phyloP scores from a whole-genome alignment of 2,797 vertebrate genomes.

The Chrysocyon brachyurus region DNA sequence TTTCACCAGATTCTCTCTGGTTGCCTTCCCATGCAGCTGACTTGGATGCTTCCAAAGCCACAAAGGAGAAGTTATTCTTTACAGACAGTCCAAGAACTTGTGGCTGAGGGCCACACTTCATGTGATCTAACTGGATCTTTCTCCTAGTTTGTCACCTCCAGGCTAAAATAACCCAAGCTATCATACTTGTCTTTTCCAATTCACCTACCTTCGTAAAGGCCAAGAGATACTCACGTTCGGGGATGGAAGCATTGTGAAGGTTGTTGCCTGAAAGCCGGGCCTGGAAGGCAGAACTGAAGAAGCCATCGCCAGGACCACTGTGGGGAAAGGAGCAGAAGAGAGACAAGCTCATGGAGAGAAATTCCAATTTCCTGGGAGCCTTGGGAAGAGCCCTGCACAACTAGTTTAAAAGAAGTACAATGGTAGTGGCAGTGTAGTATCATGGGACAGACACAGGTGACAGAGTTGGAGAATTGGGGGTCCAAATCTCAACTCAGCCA shows the following conservation, averaged over 20 bases:
- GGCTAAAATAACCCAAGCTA: neutral
- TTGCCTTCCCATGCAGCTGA: neutral
- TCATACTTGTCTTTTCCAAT: neutral
- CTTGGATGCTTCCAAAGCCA: neutral
- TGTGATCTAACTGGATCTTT: neutral
- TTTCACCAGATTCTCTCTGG: neutral
- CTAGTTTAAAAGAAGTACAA: constrained; percentile 40
- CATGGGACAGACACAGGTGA: neutral
- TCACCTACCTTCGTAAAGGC: neutral
- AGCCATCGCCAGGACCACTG: constrained; percentile 98
- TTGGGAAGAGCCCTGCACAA: neutral
- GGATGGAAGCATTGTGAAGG: constrained; percentile 96
- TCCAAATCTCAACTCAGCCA: neutral
- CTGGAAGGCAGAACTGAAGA: constrained; percentile 99
- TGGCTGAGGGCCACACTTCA: neutral
- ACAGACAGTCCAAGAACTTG: neutral
- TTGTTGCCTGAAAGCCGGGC: constrained; percentile 97
- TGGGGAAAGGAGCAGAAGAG: constrained; percentile 9
- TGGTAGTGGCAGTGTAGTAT: neutral
- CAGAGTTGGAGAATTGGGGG: neutral
- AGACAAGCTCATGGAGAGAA: neutral
- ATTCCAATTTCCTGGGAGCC: neutral
- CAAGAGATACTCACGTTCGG: constrained; percentile 93
- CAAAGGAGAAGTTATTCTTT: neutral
- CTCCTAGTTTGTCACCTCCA: constrained; percentile 7